phyloP scores from a whole-genome alignment of 2,888 invertebrate species.

The Clostera curtula region DNA sequence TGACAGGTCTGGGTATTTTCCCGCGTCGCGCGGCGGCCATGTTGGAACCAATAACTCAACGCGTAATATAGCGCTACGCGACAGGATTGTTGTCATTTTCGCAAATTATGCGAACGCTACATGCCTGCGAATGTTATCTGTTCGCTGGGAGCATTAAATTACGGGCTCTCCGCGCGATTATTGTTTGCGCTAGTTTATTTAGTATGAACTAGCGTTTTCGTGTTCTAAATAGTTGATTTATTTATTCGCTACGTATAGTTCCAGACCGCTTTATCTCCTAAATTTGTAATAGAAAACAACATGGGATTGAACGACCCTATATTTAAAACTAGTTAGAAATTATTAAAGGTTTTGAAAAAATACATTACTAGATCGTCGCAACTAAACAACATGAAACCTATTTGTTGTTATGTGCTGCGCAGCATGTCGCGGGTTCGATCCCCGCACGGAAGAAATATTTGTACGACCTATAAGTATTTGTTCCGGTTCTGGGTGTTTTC shows the following conservation, averaged over 20 bases:
- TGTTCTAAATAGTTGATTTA: conserved; percentile 6
- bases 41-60: conserved; percentile 50
- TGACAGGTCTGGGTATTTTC: conserved; percentile 56
- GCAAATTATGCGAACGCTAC: conserved; percentile 64
- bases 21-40: conserved; percentile 21
- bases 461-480: no score
- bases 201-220: conserved; percentile 10
- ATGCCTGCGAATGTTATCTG: conserved; percentile 62
- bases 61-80: conserved; percentile 62
- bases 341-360: no score
- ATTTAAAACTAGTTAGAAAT: no score
- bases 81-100: conserved; percentile 68
- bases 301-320: no score
- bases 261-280: no score
- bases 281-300: no score
- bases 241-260: conserved; percentile 19
- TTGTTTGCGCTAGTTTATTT: conserved; percentile 33
- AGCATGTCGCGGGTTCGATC: no score
- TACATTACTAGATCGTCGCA: no score
- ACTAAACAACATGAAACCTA: no score
- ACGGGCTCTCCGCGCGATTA: conserved; percentile 45
- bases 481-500: no score
- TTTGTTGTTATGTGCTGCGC: no score
- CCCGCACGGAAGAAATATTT: no score
- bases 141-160: conserved; percentile 61